Percentiles rank a stretch among this genome's conserved stretches.
Conservation (phyloP, 2,888 invertebrate genomes). For the Meiosimyza decipiens region DNA sequence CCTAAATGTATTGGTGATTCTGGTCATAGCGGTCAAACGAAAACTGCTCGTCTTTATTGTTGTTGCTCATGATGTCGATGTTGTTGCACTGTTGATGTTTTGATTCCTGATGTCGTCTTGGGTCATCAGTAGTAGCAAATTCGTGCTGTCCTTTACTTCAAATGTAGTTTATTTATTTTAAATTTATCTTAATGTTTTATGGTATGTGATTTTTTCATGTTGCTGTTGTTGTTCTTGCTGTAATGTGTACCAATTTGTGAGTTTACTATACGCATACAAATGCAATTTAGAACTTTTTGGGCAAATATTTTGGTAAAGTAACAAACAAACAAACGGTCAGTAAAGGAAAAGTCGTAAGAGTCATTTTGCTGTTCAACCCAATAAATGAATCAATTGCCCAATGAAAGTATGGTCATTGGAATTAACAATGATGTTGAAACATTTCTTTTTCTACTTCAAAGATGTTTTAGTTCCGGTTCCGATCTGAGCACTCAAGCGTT, state of each 20-base stretch:
- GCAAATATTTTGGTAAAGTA: slow-evolving; percentile 16
- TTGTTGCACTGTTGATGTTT: slow-evolving; percentile 4
- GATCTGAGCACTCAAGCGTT: slow-evolving; percentile 30
- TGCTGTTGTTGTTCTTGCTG: slow-evolving; percentile 35
- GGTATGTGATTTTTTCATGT: slow-evolving; percentile 34
- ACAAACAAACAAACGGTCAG: slow-evolving; percentile 12
- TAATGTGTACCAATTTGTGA: slow-evolving; percentile 49
- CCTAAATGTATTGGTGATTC: no score
- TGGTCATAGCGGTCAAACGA: slow-evolving; percentile 5
- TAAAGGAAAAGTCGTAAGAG: background rate
- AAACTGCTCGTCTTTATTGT: slow-evolving; percentile 10
- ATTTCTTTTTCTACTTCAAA: slow-evolving; percentile 16
- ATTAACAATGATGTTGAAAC: background rate
- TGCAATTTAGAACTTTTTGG: slow-evolving; percentile 53
- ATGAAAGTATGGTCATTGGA: background rate
- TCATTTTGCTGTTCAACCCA: background rate
- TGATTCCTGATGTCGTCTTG: slow-evolving; percentile 9
- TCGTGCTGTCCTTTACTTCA: slow-evolving; percentile 40
- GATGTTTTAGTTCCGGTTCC: slow-evolving; percentile 38
- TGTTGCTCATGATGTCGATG: background rate
- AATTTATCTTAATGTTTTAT: slow-evolving; percentile 56
- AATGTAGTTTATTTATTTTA: slow-evolving; percentile 53
- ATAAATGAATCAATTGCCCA: background rate
- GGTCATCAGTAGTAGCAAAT: background rate
- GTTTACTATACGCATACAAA: slow-evolving; percentile 45